A percentile compares a stretch with the other conserved stretches of the same genome.
Conservation (phyloP, 2,797 vertebrate genomes). For the Pseudocheirus occidentalis region DNA sequence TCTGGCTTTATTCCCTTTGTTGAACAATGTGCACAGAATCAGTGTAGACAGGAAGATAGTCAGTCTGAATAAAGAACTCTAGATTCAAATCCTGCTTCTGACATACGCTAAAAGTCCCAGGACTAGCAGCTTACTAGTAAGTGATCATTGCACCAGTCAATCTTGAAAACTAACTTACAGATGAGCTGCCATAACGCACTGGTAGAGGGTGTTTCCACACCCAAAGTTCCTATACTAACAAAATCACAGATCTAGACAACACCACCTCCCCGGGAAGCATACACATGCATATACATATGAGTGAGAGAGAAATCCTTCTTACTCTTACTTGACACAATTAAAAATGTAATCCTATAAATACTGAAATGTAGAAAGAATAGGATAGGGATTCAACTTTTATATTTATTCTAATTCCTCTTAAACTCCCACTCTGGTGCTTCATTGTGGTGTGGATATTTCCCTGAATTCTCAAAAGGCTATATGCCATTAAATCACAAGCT, state of each 20-base stretch:
- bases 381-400: neutral
- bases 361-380: neutral
- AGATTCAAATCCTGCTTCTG: neutral
- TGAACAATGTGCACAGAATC: constrained; percentile 62
- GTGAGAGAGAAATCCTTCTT: neutral
- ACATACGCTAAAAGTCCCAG: neutral
- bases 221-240: neutral
- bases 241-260: neutral
- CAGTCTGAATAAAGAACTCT: neutral
- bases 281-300: neutral
- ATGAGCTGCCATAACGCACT: neutral
- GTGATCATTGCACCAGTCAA: neutral
- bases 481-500: neutral
- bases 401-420: neutral
- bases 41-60: neutral
- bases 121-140: neutral
- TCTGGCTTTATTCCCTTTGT: constrained; percentile 78
- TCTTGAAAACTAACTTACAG: neutral
- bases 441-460: neutral
- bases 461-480: neutral
- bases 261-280: neutral
- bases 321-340: neutral
- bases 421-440: neutral
- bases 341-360: neutral
- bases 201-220: neutral